Base-by-base conservation (phyloP, 1,140 invertebrate species). In the Calephelis nemesis region DNA sequence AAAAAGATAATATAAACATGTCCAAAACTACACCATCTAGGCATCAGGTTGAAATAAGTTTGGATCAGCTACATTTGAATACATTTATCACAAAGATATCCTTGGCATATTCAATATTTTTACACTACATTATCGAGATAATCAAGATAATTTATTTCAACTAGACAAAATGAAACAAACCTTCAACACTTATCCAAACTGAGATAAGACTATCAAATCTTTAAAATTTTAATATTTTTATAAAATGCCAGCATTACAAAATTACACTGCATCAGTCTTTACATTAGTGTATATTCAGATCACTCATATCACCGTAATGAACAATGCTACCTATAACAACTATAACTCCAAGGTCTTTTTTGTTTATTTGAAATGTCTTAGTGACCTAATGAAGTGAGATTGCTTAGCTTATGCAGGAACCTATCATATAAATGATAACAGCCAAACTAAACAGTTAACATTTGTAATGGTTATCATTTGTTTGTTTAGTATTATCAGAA, bases 211-310 rank as follows among this genome's bases (percentile, higher is more conserved):
- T 58, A 30, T 54, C 52, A 30, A 11, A 30, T 12, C 68, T 76
- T 71, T 45, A 45, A 7, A 45, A 45, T 45, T 45, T 45, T 7
- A 7, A 45, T 45, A 9, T 45, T 45, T 45, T 45, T 74, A 77
- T 75, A 77, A 81, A 75, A 78, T 75, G 74, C 73, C 80, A 84
- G 81, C 77, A 81, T 79, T 83, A 74, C 76, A 73, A 77, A 77
- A 70, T 76, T 75, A 85, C 84, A 82, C 85, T 86, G 82, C 81
- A 82, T 88, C 85, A 88, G 84, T 88, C 85, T 88, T 88, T 74
- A 82, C 76, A 84, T 76, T 70, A 77, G 77, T 76, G 68, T 68
- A 76, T 72, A 68, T 70, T 74, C 62, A 62, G 70, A 74, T 71
- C 72, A 76, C 68, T 63, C 62, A 71, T 54, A 47, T 66, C 40